These are phyloP conservation scores for Rhimphoctona megacephalus DNA, from an alignment of 2,888 invertebrate species.

Conservation along the genomic window DNA sequence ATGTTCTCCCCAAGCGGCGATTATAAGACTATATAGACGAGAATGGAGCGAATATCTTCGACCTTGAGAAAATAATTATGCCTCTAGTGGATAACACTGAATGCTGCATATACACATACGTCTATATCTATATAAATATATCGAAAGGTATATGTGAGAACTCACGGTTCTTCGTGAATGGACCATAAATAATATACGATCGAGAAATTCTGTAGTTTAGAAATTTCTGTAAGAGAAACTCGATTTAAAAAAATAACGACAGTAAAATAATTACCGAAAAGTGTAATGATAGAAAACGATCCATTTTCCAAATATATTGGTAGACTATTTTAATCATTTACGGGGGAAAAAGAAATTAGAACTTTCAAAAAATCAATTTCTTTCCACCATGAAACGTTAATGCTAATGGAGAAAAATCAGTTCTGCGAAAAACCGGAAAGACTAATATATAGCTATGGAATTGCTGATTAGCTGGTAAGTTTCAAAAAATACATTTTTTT, in stretches of 20 bases:
- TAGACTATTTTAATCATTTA: too few species aligned
- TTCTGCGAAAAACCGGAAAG: too few species aligned
- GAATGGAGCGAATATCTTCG: constrained; percentile 38
- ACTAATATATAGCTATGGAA: too few species aligned
- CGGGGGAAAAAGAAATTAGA: too few species aligned
- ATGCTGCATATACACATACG: not conserved
- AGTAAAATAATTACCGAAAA: too few species aligned
- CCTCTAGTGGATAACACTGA: constrained; percentile 49
- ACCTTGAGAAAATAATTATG: constrained; percentile 64
- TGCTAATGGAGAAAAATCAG: too few species aligned
- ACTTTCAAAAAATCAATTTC: too few species aligned
- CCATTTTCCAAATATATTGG: not conserved
- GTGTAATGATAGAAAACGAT: not conserved
- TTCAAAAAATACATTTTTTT: too few species aligned
- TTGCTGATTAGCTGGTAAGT: too few species aligned
- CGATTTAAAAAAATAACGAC: not conserved
- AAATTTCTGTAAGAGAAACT: not conserved
- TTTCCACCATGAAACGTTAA: too few species aligned
- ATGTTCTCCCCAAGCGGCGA: constrained; percentile 38
- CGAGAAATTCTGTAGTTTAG: not conserved
- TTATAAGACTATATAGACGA: constrained; percentile 54
- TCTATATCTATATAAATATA: not conserved
- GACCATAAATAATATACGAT: constrained; percentile 7
- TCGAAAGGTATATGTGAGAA: not conserved
- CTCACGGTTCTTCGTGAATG: constrained; percentile 10